Conservation (phyloP, 2,888 invertebrate species). For the Polymixis flavicincta region DNA sequence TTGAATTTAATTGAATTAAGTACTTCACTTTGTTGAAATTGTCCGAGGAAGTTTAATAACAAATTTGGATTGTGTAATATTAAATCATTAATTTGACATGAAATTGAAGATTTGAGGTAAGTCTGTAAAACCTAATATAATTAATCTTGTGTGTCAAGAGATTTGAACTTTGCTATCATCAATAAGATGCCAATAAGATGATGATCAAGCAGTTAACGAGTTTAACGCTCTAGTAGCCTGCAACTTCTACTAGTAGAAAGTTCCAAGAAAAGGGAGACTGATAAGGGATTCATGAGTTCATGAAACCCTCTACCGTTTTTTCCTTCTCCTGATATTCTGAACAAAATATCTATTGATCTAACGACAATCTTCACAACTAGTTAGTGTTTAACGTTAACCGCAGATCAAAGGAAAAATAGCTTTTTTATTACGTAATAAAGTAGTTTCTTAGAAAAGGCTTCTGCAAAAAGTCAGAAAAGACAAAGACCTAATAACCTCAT, state of each 20-base stretch:
- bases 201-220: background rate
- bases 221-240: background rate
- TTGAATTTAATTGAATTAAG: slow-evolving; percentile 57
- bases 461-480: slow-evolving; percentile 3
- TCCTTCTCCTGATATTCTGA: background rate
- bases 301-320: too few relatives aligned
- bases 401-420: background rate
- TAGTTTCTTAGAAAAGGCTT: background rate
- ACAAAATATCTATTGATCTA: background rate
- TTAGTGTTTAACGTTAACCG: background rate
- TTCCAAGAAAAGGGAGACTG: background rate
- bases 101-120: slow-evolving; percentile 10
- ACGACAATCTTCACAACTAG: background rate
- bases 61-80: slow-evolving; percentile 40
- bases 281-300: too few relatives aligned
- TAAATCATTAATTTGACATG: slow-evolving; percentile 32
- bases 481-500: slow-evolving; percentile 19
- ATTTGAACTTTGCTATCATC: background rate
- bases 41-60: slow-evolving; percentile 34
- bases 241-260: background rate
- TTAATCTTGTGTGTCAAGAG: slow-evolving; percentile 7
- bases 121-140: background rate
- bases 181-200: too few relatives aligned
- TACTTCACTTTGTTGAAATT: slow-evolving; percentile 50
- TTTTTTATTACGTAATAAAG: background rate